Conservation (phyloP, 2,113 vertebrate species). For the Protobothrops flavoviridis region DNA sequence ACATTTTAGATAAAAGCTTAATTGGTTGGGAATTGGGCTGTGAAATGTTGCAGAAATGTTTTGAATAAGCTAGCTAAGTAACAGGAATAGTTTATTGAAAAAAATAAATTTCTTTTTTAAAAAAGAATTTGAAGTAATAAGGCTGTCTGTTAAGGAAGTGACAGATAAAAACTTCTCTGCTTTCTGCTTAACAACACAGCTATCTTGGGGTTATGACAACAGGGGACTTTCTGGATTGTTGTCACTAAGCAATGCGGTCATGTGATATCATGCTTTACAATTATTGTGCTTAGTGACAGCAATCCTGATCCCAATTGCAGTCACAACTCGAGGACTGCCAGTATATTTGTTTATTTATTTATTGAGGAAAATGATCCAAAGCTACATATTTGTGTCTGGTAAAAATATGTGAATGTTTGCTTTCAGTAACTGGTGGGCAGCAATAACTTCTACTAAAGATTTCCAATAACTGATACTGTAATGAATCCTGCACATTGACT, state of each 20-base stretch:
- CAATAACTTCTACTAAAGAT: background rate
- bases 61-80: conserved; percentile 53
- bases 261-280: background rate
- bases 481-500: background rate
- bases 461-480: background rate
- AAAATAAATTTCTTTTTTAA: conserved; percentile 28
- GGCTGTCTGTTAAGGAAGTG: conserved; percentile 18
- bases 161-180: background rate
- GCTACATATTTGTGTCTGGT: background rate
- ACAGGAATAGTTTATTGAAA: conserved; percentile 22
- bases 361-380: background rate
- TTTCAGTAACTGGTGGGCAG: background rate
- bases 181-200: background rate
- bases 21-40: background rate
- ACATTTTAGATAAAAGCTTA: background rate
- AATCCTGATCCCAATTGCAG: background rate
- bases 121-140: conserved; percentile 7
- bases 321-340: background rate
- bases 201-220: background rate
- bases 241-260: background rate
- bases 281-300: background rate
- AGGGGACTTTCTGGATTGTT: background rate
- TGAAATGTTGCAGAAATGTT: conserved; percentile 21
- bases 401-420: background rate
- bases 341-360: background rate